These are phyloP conservation scores for Chironomus tentans DNA, from an alignment of 2,888 invertebrate species.

Conservation along the genomic window DNA sequence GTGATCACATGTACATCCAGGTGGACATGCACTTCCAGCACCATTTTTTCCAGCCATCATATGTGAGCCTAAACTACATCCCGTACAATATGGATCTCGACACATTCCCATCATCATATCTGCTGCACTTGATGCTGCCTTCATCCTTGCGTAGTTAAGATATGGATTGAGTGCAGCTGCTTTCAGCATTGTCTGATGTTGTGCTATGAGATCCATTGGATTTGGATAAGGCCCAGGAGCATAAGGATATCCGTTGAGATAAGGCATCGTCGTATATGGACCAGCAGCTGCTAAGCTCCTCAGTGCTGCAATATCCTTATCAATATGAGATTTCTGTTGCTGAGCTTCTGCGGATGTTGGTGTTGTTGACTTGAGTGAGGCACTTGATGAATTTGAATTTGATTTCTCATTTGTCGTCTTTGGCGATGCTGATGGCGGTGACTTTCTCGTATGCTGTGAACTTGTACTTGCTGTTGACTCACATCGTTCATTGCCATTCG, in stretches of 20 bases:
- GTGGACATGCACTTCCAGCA: constrained; percentile 53
- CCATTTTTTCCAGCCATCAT: constrained; percentile 49
- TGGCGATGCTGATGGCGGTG: constrained; percentile 42
- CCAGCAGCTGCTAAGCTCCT: neutral
- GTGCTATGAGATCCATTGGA: constrained; percentile 67
- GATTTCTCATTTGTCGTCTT: constrained; percentile 34
- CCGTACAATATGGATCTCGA: constrained; percentile 86
- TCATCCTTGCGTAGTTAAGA: constrained; percentile 78
- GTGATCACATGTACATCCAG: constrained; percentile 82
- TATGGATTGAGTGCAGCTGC: constrained; percentile 69
- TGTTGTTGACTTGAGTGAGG: constrained; percentile 3
- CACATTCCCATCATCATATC: constrained; percentile 60
- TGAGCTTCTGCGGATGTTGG: neutral
- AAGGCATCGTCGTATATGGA: constrained; percentile 42
- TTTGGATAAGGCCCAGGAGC: constrained; percentile 39
- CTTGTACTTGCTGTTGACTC: constrained; percentile 70
- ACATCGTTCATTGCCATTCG: constrained; percentile 46
- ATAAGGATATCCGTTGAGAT: constrained; percentile 53
- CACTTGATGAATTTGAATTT: constrained; percentile 12
- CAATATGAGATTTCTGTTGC: neutral
- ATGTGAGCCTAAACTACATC: constrained; percentile 73
- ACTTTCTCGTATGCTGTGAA: constrained; percentile 48
- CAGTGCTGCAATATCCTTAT: neutral
- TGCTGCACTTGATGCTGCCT: constrained; percentile 59
- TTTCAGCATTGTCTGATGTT: constrained; percentile 61